Percentiles rank a stretch among this genome's conserved stretches.
phyloP scores from a whole-genome alignment of 30 jellyfish, hydroid and myxozoan species.

The Catostylus mosaicus region DNA sequence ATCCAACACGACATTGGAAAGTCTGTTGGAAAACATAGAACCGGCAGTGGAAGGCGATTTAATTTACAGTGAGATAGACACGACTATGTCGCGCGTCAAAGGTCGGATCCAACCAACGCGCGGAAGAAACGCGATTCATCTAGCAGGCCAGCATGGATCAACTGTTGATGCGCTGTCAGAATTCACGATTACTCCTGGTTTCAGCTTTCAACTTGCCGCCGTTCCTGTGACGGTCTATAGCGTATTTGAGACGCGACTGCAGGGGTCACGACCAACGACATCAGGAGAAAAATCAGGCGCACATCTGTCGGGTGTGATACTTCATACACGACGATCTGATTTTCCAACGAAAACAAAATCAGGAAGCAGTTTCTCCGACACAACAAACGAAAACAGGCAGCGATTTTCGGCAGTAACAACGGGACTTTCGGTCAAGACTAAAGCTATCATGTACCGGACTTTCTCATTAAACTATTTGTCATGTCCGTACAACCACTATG shows the following conservation, averaged over 20 bases:
- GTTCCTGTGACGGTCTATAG: neutral
- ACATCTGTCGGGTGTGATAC: neutral
- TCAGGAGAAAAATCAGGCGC: neutral
- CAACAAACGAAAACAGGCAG: neutral
- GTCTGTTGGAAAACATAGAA: neutral
- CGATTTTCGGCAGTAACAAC: neutral
- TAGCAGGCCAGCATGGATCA: neutral
- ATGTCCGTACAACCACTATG: constrained; percentile 43
- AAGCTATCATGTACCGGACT: neutral
- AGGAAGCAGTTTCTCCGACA: no score
- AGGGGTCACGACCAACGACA: neutral
- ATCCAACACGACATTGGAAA: neutral
- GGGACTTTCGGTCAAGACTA: neutral
- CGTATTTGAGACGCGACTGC: neutral
- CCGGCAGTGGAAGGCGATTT: constrained; percentile 27
- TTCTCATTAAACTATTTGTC: neutral
- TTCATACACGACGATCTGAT: no score
- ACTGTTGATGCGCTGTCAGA: constrained; percentile 2
- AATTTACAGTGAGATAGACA: constrained; percentile 10
- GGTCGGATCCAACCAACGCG: neutral
- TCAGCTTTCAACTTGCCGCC: neutral
- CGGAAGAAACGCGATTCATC: constrained; percentile 4
- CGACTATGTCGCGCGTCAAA: neutral
- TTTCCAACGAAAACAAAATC: no score
- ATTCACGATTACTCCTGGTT: constrained; percentile 14